Evolutionary conservation across 53 echinoderm and acorn worm species (phyloP).

Genomic region (Patiria pectinifera): DNA sequence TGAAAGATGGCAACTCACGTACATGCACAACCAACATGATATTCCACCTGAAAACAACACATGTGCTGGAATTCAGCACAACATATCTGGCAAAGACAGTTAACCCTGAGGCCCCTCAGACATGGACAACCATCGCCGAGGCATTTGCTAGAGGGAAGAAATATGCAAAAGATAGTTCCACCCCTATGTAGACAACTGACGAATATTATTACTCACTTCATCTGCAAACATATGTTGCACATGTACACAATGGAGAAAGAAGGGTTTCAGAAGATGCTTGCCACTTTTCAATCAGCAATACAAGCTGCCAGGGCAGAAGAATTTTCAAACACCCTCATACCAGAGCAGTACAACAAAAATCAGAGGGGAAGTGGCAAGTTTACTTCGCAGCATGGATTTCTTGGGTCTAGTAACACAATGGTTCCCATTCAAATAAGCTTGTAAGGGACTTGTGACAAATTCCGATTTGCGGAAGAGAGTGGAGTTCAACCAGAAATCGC

Average conservation of each 20-base stretch:
- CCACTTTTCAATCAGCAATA: constrained; percentile 38
- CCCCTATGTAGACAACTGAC: constrained; percentile 2
- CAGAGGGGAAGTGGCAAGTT: neutral
- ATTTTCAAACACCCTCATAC: constrained; percentile 21
- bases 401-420: constrained; percentile 60
- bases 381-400: neutral
- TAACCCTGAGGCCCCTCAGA: neutral
- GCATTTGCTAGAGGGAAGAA: constrained; percentile 17
- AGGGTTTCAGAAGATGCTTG: constrained; percentile 6
- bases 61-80: neutral
- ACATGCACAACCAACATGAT: constrained; percentile 46
- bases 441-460: neutral
- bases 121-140: neutral
- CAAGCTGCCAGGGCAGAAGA: constrained; percentile 12
- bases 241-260: constrained; percentile 15
- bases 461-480: neutral
- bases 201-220: neutral
- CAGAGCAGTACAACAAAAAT: constrained; percentile 27
- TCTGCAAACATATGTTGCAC: constrained; percentile 7
- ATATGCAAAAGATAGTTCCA: neutral
- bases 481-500: neutral
- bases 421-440: constrained; percentile 33
- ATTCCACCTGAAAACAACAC: constrained; percentile 28
- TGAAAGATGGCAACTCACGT: constrained; percentile 44
- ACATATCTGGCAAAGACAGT: neutral